A percentile compares a stretch with the other conserved stretches of the same genome.
These are phyloP conservation scores for Rambutsinella grinnellia DNA, from an alignment of 2,888 invertebrate genomes.

Conservation along the genomic window DNA sequence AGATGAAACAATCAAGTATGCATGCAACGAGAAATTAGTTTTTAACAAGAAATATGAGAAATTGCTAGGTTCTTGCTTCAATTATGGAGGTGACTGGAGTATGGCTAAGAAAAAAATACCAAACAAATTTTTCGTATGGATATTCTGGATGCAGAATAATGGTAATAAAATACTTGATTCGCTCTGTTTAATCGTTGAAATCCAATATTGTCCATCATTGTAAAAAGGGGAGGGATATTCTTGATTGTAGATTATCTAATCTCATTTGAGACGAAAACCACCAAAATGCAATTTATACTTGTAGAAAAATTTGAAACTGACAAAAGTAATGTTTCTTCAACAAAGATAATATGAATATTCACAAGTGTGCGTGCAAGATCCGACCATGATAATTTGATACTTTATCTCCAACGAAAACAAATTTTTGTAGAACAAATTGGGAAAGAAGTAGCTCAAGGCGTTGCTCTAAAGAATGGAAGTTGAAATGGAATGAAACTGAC, in stretches of 20 bases:
- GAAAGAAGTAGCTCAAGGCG: conserved; percentile 39
- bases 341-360: conserved; percentile 2
- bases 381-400: conserved; percentile 5
- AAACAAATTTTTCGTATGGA: too few relatives aligned
- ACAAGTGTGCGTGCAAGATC: conserved; percentile 20
- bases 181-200: too few relatives aligned
- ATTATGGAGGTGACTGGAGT: too few relatives aligned
- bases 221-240: conserved; percentile 2
- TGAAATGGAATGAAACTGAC: not conserved
- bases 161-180: too few relatives aligned
- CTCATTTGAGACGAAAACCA: conserved; percentile 4
- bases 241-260: conserved; percentile 18
- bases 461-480: not conserved
- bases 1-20: conserved; percentile 1
- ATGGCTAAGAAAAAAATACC: too few relatives aligned
- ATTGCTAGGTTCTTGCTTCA: too few relatives aligned
- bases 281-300: conserved; percentile 13
- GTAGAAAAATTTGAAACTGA: not conserved
- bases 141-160: too few relatives aligned
- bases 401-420: conserved; percentile 9
- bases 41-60: too few relatives aligned
- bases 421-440: not conserved
- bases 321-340: not conserved
- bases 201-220: too few relatives aligned
- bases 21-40: not conserved